phyloP scores from a whole-genome alignment of 2,113 vertebrate species.

The Triplophysa siluroides region DNA sequence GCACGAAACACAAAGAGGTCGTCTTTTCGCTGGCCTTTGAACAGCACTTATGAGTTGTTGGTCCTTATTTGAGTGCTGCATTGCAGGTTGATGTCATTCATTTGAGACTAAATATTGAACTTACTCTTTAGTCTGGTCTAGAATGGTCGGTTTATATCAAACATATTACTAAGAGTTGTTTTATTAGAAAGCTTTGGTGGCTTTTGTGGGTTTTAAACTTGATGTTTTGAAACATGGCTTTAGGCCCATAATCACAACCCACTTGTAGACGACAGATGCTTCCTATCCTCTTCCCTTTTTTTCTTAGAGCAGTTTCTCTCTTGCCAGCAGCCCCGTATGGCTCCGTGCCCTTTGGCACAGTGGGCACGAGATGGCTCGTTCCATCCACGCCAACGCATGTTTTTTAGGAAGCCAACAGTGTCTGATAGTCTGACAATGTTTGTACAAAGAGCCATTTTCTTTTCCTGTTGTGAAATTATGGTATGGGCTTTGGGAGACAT shows the following conservation, averaged over 20 bases:
- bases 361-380: slow-evolving; percentile 42
- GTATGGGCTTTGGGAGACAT: not conserved
- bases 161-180: not conserved
- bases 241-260: not conserved
- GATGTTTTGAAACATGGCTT: slow-evolving; percentile 33
- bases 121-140: too few relatives aligned
- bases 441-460: slow-evolving; percentile 42
- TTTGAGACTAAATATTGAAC: not conserved
- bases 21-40: not conserved
- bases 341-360: slow-evolving; percentile 43
- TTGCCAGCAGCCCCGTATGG: slow-evolving; percentile 21
- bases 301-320: slow-evolving; percentile 18
- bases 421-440: slow-evolving; percentile 18
- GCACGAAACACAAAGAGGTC: not conserved
- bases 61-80: not conserved
- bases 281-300: slow-evolving; percentile 38
- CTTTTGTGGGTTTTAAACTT: not conserved
- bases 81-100: not conserved
- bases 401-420: slow-evolving; percentile 42
- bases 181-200: not conserved
- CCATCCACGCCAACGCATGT: slow-evolving; percentile 8
- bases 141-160: too few relatives aligned
- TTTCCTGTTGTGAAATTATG: slow-evolving; percentile 30
- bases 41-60: slow-evolving; percentile 14
- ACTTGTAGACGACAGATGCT: slow-evolving; percentile 51